These are phyloP conservation scores for Tauraco hartlaubi DNA, from an alignment of 2,797 vertebrate genomes.

Conservation along the genomic window DNA sequence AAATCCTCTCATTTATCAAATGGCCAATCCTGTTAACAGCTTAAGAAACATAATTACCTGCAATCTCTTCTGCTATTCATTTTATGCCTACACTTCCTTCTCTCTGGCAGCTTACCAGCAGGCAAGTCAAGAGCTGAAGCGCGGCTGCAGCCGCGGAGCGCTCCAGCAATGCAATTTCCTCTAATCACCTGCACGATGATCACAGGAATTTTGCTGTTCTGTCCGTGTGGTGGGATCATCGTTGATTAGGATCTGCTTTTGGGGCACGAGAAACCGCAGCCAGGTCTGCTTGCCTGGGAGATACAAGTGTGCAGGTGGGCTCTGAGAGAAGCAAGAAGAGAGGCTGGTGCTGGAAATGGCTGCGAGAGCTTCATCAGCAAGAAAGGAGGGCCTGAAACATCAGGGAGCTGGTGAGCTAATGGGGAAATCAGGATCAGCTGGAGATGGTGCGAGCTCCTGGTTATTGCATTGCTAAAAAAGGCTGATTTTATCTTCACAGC, in stretches of 20 bases:
- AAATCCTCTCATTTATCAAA: slow-evolving; percentile 86
- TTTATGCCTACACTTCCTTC: slow-evolving; percentile 67
- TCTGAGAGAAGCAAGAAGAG: neutral
- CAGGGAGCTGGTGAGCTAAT: neutral
- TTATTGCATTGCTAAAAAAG: neutral
- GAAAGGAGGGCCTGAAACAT: neutral
- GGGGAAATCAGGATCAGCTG: rapidly evolving
- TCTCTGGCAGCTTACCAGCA: slow-evolving; percentile 76
- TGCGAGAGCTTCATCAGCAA: neutral
- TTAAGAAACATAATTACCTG: slow-evolving; percentile 86
- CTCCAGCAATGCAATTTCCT: slow-evolving; percentile 17
- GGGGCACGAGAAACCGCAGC: neutral
- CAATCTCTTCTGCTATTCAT: slow-evolving; percentile 81
- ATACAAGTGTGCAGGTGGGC: neutral
- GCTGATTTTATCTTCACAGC: neutral
- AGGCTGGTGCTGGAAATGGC: neutral
- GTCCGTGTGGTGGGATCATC: rapidly evolving
- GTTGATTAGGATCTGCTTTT: neutral
- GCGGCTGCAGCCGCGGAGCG: neutral
- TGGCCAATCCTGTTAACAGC: slow-evolving; percentile 84
- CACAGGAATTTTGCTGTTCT: neutral
- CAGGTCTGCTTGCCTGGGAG: neutral
- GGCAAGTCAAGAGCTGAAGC: slow-evolving; percentile 64
- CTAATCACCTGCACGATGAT: neutral
- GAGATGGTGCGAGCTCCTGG: neutral